phyloP scores from a whole-genome alignment of 2,113 vertebrate genomes.

The Semnopithecus entellus region DNA sequence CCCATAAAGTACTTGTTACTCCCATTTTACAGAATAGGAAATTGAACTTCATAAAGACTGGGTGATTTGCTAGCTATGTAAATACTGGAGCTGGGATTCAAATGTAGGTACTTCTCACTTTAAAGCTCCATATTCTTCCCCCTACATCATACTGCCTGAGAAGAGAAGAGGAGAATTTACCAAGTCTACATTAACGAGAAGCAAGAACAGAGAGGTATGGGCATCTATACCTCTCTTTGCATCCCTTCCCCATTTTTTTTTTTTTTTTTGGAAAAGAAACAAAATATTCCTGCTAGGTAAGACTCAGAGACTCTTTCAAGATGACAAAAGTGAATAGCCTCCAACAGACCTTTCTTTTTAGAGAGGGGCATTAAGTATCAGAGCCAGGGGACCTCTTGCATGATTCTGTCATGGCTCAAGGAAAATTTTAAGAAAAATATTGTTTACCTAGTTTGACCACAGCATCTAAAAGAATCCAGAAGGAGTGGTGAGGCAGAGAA shows the following conservation, averaged over 20 bases:
- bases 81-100: neutral
- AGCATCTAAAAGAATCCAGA: slow-evolving; percentile 9
- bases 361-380: neutral
- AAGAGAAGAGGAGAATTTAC: neutral
- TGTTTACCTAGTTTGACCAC: neutral
- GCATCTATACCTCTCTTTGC: neutral
- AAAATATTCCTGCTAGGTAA: slow-evolving; percentile 13
- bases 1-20: neutral
- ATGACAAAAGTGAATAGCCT: slow-evolving; percentile 7
- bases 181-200: neutral
- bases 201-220: neutral
- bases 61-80: neutral
- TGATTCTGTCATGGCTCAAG: neutral
- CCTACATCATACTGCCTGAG: neutral
- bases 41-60: neutral
- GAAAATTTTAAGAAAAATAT: neutral
- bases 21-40: neutral
- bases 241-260: neutral
- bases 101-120: neutral
- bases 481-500: neutral
- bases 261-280: neutral
- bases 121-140: neutral
- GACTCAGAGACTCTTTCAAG: neutral
- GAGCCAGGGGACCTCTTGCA: neutral
- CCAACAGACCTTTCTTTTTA: neutral